Conservation (phyloP, 2,888 invertebrate genomes). For the Idaea aversata region DNA sequence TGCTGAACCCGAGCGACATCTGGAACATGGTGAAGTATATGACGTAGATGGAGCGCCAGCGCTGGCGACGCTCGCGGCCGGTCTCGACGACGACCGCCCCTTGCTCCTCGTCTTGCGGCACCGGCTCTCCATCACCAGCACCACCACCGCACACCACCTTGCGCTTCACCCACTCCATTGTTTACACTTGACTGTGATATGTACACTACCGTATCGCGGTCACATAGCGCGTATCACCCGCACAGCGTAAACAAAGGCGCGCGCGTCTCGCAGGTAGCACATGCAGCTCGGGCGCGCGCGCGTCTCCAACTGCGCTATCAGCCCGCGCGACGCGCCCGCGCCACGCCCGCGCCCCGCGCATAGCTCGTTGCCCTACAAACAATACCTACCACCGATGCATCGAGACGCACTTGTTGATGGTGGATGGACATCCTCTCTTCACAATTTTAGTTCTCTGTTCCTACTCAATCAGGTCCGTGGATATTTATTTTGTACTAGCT, state of each 20-base stretch:
- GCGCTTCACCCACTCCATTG: constrained; percentile 59
- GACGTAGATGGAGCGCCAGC: constrained; percentile 89
- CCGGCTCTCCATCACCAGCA: constrained; percentile 17
- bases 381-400: too few species aligned
- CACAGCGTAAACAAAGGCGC: constrained; percentile 37
- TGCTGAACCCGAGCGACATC: constrained; percentile 93
- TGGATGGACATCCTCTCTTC: too few species aligned
- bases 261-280: constrained; percentile 5
- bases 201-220: background rate
- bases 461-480: too few species aligned
- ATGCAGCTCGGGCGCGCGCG: constrained; percentile 7
- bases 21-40: constrained; percentile 95
- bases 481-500: constrained; percentile 7
- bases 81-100: constrained; percentile 79
- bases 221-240: background rate
- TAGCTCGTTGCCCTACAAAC: too few species aligned
- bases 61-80: constrained; percentile 81
- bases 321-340: constrained; percentile 21
- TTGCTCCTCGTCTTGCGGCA: constrained; percentile 7
- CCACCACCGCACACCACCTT: constrained; percentile 33
- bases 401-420: too few species aligned
- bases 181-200: constrained; percentile 3
- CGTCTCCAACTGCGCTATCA: constrained; percentile 25
- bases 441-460: too few species aligned
- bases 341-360: too few species aligned